Evolutionary conservation across 1,140 invertebrate genomes (phyloP), one percentile per base, ranked within the genome.

Genomic region (Mizuhopecten yessoensis): DNA sequence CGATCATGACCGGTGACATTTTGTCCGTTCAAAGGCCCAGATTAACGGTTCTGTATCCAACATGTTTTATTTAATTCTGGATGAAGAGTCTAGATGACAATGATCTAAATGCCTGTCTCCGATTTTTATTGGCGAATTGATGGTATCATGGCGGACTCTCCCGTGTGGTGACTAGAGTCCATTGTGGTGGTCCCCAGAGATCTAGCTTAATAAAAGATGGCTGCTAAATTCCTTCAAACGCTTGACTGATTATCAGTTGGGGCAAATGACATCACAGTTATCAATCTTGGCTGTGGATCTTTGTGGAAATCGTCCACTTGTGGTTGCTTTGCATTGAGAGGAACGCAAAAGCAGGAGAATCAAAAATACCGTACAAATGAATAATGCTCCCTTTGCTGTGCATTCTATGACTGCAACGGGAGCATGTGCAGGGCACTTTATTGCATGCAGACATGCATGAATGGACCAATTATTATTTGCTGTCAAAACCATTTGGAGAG

Each of bases 161-260:
- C 23, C 0, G 3, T 75, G n/a, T 75, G 57, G 23, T n/a, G 29
- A n/a, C n/a, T 29, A 75, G 23, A 29, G 57, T n/a, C 57, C 57
- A 75, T 17, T 75, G 57, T 29, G 23, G 57, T 75, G 23, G 2
- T 75, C 57, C 57, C 23, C 57, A 17, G 57, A 75, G 57, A 75
- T n/a, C 23, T 5, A 5, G 57, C 57, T 11, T 75, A 75, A 75
- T 75, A n/a, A 75, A 75, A 75, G 57, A 75, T 75, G 57, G 57
- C 57, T 75, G 57, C 57, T 75, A 75, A 75, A 75, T 75, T 75
- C 57, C 57, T 75, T 29, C 57, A 29, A 75, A 75, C 57, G 57
- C 57, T 75, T 29, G 57, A 75, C 57, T 75, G 57, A 75, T 75
- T 29, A 75, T 75, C 57, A 75, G 23, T 29, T 75, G n/a, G n/a